Conservation (phyloP, 2,113 vertebrate genomes). For the Sander vitreus region DNA sequence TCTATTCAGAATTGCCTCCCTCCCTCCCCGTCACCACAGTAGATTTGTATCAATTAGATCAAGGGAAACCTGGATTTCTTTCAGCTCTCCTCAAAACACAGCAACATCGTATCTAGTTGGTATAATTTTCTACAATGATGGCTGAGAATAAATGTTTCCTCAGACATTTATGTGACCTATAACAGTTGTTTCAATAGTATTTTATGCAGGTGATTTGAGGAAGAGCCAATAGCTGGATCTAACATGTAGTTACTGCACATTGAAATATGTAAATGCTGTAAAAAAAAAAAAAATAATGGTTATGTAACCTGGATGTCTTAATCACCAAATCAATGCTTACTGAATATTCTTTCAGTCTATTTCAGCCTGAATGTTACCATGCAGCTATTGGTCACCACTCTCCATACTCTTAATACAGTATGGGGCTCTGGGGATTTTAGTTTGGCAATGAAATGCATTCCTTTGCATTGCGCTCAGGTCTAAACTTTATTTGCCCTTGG, state of each 20-base stretch:
- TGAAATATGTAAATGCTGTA: conserved; percentile 3
- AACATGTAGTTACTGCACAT: background rate
- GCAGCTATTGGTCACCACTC: background rate
- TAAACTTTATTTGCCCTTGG: conserved; percentile 82
- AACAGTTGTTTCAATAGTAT: background rate
- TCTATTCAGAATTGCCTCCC: background rate
- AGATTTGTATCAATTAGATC: background rate
- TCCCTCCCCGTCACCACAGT: background rate
- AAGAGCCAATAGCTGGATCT: background rate
- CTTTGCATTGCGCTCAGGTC: conserved; percentile 63
- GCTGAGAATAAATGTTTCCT: background rate
- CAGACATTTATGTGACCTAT: background rate
- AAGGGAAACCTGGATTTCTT: background rate
- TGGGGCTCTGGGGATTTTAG: conserved; percentile 1
- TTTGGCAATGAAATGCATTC: conserved; percentile 70
- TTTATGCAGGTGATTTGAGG: background rate
- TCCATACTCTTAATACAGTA: conserved; percentile 30
- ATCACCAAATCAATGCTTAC: background rate
- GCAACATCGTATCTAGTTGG: background rate
- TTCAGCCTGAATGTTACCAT: background rate
- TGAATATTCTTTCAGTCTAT: background rate
- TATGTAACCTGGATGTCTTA: background rate
- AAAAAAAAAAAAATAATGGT: background rate
- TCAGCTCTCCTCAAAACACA: background rate
- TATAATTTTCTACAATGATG: background rate